Base-by-base conservation (phyloP, 2,888 invertebrate genomes). In the Lithodes maja region DNA sequence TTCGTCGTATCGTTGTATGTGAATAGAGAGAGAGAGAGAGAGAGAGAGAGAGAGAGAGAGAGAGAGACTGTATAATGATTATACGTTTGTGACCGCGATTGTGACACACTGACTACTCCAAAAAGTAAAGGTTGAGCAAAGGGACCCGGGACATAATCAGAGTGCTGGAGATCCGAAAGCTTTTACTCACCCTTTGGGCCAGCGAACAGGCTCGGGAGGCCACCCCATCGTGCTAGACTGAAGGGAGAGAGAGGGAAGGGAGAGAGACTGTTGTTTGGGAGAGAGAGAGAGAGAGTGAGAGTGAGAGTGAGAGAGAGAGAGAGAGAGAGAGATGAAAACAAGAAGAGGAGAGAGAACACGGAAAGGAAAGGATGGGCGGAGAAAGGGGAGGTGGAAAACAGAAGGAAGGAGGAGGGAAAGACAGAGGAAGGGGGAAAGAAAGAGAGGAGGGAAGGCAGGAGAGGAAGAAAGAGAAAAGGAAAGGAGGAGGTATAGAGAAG, bases 221-320 rank as follows among this genome's bases (percentile, higher is more conserved):
- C 33, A 33, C 33, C 33, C 33, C 33, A 33, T 33, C 33, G 33
- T 33, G 33, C 0, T 7, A 83, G 83, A 9, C 49, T 69, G 61
- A 71, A 49, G 33, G 50, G 71, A n/a, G 61, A 15, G 33, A 71
- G 71, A 3, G 53, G 33, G 71, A 3, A 71, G 53, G 50, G 52
- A 53, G 15, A 71, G 52, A 33, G 68, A 82, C 33, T 61, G 12
- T 61, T 5, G 52, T 52, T 9, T 12, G 52, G 52, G 78, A 78
- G 75, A 77, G 75, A 77, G 75, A 49, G 49, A 77, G 75, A 2
- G 75, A 77, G 49, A n/a, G 75, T 33, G 75, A 77, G 75, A 77
- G 75, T 9, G 75, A 77, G 17, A 5, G 12, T 0, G 75, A 5
- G 50, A 77, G 50, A 3, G 77, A 50, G 17, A 2, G 1, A 3